Base-by-base conservation (phyloP, 2,113 vertebrate genomes). In the Condylura cristata region DNA sequence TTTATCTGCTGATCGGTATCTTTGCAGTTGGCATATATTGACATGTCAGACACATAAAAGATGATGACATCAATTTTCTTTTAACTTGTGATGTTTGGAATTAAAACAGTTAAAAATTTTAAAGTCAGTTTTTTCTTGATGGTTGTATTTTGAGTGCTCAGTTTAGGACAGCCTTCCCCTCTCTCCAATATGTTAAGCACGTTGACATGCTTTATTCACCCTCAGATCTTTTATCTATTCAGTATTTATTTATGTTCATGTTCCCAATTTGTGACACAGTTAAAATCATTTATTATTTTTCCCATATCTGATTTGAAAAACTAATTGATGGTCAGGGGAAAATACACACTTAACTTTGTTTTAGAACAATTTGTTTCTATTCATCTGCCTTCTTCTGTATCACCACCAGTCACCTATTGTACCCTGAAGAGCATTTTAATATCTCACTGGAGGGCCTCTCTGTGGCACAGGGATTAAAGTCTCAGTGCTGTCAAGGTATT, bases 321-420 rank as follows among this genome's bases (percentile, higher is more conserved):
- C 56, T 58, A 37, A 71, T 76, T 95, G 46, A 7, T 63, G 39
- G 58, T 82, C 22, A 61, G 61, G 44, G 34, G 93, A 14, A 79
- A 80, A 94, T 70, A 79, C 30, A 85, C 92, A 70, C 2, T 32
- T 66, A 18, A 60, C 37, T 70, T 74, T 86, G 37, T n/a, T 91
- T 92, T 94, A 58, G 32, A 90, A 16, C 41, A 68, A n/a, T 71
- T 22, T 61, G 0, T 76, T 91, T 87, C 22, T 86, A 0, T 74
- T 82, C 26, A 68, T 56, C 58, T 4, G 2, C 28, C 39, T 63
- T 51, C 30, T 74, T 66, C 66, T 70, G 9, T 2, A n/a, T n/a
- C 24, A n/a, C 60, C 3, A 32, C 10, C 41, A 41, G 13, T 41
- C 26, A 2, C n/a, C 61, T 48, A 41, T 86, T 88, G 24, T 82